These are phyloP conservation scores for Thunnus albacares DNA, from an alignment of 2,797 vertebrate genomes.

Conservation along the genomic window DNA sequence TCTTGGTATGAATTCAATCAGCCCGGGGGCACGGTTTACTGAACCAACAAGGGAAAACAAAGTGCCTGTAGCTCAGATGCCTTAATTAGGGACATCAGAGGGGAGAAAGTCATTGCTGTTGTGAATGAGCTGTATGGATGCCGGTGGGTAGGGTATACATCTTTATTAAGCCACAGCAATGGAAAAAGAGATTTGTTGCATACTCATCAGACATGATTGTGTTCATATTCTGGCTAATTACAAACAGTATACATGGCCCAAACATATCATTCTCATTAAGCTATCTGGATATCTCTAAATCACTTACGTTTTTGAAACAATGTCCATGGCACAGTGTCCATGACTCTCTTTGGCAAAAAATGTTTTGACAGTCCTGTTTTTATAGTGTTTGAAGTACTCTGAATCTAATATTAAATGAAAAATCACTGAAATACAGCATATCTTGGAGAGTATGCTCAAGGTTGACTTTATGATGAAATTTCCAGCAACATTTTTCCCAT, in stretches of 20 bases:
- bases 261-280: slow-evolving; percentile 4
- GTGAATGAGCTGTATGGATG: slow-evolving; percentile 56
- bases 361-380: background rate
- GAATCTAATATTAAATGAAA: slow-evolving; percentile 17
- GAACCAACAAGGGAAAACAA: slow-evolving; percentile 68
- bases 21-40: slow-evolving; percentile 59
- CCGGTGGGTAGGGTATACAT: slow-evolving; percentile 26
- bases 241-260: background rate
- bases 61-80: slow-evolving; percentile 50
- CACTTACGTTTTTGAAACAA: background rate
- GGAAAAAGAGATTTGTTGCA: background rate
- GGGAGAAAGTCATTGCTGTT: slow-evolving; percentile 43
- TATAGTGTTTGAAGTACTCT: background rate
- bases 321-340: background rate
- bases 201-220: slow-evolving; percentile 16
- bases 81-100: slow-evolving; percentile 74
- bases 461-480: slow-evolving; percentile 49
- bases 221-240: slow-evolving; percentile 34
- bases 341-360: slow-evolving; percentile 5
- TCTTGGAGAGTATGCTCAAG: slow-evolving; percentile 21
- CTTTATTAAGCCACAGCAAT: slow-evolving; percentile 49
- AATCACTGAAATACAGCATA: slow-evolving; percentile 15
- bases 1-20: slow-evolving; percentile 52
- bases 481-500: slow-evolving; percentile 29
- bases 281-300: background rate